Evolutionary conservation across 2,797 vertebrate genomes (phyloP), one percentile per base, ranked within the genome.

Genomic region (Chrosomus eos): DNA sequence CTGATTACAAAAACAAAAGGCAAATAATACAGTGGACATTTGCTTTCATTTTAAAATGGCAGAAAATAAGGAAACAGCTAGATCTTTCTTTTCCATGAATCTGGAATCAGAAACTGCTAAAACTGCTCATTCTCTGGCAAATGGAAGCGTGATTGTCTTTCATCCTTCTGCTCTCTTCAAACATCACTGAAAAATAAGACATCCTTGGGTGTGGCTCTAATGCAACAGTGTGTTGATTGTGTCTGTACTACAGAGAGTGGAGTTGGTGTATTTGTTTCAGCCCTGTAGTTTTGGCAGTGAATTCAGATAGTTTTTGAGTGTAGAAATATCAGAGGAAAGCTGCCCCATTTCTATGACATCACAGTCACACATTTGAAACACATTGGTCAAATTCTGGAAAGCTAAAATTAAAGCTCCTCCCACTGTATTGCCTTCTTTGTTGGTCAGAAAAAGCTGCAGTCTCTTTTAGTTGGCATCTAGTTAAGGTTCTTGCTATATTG

Each of bases 121-220:
- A 16, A 45, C 67, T 10, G 71, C 62, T 90, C 84, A 92, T 94
- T 82, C 90, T 62, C 91, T 94, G 94, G 91, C 90, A 92, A 94
- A 93, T 91, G 92, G 92, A 92, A 94, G 94, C 21, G 89, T 90
- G 94, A 94, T 92, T 91, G 93, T 91, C 92, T 94, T 93, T 93
- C 92, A 92, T 94, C 93, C 91, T 90, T 88, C 81, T 86, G 93
- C 92, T 90, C 94, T 93, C 92, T 93, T 90, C 92, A 92, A 94
- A 95, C 94, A 94, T 95, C 93, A 94, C 92, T 88, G 88, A 91
- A 92, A 90, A 88, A 90, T 71, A 31, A 80, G 31, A 74, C 58
- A 68, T 33, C 58, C 5, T 6, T 55, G 2, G 33, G 48, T 71
- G 80, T 26, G 43, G 26, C 55, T 45, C 23, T 43, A 71, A 71